phyloP scores from a whole-genome alignment of 1,140 invertebrate species.

The Cyclina sinensis region DNA sequence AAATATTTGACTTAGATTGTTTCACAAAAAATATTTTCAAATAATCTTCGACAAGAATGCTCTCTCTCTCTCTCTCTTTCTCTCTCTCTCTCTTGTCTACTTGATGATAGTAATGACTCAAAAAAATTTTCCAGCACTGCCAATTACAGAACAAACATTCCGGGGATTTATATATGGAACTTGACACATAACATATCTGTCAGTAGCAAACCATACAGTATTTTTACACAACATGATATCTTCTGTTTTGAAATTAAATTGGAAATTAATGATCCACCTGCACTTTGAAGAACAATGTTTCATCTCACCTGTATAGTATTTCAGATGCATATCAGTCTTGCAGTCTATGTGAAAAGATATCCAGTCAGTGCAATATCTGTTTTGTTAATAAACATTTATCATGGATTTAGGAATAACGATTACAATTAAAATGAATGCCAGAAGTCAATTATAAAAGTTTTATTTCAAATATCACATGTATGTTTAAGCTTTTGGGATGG shows the following conservation, averaged over 20 bases:
- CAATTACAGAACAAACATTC: neutral
- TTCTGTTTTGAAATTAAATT: neutral
- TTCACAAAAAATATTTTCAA: too few species aligned
- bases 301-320: neutral
- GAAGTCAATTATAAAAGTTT: too few species aligned
- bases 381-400: neutral
- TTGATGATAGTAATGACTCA: too few species aligned
- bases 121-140: neutral
- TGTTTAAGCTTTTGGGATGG: too few species aligned
- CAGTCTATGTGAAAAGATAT: neutral
- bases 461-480: too few species aligned
- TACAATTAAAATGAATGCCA: neutral
- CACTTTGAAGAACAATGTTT: neutral
- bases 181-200: constrained; percentile 11
- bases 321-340: neutral
- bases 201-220: neutral
- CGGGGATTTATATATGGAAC: neutral
- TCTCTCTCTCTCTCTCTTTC: too few species aligned
- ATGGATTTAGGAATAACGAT: neutral
- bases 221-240: neutral
- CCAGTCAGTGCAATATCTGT: neutral
- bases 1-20: too few species aligned
- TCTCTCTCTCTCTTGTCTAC: too few species aligned
- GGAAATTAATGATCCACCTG: constrained; percentile 19
- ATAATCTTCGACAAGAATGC: too few species aligned